phyloP scores from a whole-genome alignment of 1,140 invertebrate species.

The Hylaeus anthracinus region DNA sequence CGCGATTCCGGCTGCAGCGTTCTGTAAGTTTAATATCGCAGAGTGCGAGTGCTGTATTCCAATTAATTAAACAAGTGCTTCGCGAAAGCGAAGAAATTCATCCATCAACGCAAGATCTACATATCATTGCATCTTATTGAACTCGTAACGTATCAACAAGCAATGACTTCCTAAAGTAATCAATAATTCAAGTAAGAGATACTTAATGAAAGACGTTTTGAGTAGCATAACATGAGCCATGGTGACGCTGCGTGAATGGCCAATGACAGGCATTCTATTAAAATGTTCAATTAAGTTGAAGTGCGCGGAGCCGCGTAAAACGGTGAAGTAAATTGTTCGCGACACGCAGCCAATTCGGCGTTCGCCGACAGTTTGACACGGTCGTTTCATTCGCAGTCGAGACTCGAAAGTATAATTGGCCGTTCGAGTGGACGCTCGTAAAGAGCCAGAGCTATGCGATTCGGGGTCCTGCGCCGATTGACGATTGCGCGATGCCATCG shows the following conservation, averaged over 20 bases:
- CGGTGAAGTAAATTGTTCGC: slow-evolving; percentile 39
- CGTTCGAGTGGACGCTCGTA: slow-evolving; percentile 34
- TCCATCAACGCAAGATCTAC: too few species aligned
- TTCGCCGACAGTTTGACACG: slow-evolving; percentile 46
- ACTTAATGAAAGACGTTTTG: background rate
- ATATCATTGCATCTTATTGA: too few species aligned
- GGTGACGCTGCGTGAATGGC: slow-evolving; percentile 5
- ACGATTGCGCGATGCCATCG: slow-evolving; percentile 14
- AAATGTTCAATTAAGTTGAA: slow-evolving; percentile 52
- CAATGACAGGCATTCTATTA: slow-evolving; percentile 36
- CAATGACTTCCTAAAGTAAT: too few species aligned
- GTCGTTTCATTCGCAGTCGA: slow-evolving; percentile 51
- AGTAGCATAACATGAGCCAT: slow-evolving; percentile 4
- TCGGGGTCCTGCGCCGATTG: slow-evolving; percentile 25
- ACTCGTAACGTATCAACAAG: too few species aligned
- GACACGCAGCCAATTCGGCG: slow-evolving; percentile 46
- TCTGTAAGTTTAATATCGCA: slow-evolving; percentile 14
- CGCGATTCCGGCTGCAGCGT: background rate
- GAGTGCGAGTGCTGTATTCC: background rate
- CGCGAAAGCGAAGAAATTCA: too few species aligned
- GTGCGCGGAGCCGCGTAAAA: slow-evolving; percentile 47
- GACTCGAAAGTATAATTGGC: slow-evolving; percentile 63
- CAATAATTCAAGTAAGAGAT: too few species aligned
- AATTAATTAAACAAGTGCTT: slow-evolving; percentile 4
- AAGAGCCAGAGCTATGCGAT: slow-evolving; percentile 20